A percentile compares a stretch with the other conserved stretches of the same genome.
These are phyloP conservation scores for Strigamia maritima DNA, from an alignment of 2,888 invertebrate genomes.

Conservation along the genomic window DNA sequence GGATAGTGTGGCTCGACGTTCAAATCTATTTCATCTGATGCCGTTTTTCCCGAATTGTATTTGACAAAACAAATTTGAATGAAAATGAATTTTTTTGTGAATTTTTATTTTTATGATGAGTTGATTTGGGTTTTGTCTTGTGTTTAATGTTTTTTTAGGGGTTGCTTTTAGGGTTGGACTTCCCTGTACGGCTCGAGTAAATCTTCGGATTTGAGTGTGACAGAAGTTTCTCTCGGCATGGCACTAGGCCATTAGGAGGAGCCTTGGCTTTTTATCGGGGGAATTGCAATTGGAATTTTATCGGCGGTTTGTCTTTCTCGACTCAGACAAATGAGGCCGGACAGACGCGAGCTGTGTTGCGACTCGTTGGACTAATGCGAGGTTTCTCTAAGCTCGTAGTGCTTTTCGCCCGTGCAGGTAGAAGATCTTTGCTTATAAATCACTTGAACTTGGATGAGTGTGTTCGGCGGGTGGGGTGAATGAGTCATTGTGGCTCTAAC, in stretches of 20 bases:
- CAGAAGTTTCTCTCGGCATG: conserved; percentile 32
- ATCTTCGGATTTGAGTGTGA: conserved; percentile 29
- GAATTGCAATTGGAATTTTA: conserved; percentile 36
- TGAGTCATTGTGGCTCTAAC: conserved; percentile 11
- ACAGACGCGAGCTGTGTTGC: conserved; percentile 28
- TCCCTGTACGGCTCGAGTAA: conserved; percentile 26
- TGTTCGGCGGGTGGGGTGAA: background rate
- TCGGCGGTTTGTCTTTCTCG: conserved; percentile 33
- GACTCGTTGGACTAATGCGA: conserved; percentile 30
- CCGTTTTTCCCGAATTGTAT: background rate
- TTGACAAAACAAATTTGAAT: conserved; percentile 29
- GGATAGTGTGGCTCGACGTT: conserved; percentile 9
- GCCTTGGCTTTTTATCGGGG: conserved; percentile 34
- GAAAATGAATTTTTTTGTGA: background rate
- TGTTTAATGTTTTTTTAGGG: background rate
- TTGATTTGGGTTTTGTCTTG: conserved; percentile 19
- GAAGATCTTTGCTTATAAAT: conserved; percentile 23
- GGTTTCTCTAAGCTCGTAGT: conserved; percentile 12
- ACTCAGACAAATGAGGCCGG: conserved; percentile 31
- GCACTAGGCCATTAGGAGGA: conserved; percentile 32
- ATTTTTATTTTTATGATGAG: background rate
- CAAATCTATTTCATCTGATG: conserved; percentile 30
- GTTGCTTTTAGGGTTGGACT: conserved; percentile 27
- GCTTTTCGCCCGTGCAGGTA: conserved; percentile 26
- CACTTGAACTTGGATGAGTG: conserved; percentile 6